phyloP scores from a whole-genome alignment of 2,113 vertebrate species.

The Emydura subglobosa region DNA sequence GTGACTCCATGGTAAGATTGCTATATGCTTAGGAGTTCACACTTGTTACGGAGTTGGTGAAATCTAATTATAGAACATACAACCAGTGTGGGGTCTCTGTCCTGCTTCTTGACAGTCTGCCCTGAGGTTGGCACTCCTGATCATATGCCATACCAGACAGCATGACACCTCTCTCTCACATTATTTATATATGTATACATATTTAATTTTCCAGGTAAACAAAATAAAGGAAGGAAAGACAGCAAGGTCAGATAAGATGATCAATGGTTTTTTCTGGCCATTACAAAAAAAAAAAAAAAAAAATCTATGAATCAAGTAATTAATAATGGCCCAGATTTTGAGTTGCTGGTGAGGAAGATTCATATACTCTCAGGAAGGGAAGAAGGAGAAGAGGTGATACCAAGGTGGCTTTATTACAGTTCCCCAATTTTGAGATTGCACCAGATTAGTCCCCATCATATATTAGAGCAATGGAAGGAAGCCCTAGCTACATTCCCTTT shows the following conservation, averaged over 20 bases:
- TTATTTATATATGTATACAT: not conserved
- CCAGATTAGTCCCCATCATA: not conserved
- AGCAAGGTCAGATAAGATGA: not conserved
- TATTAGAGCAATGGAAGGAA: not conserved
- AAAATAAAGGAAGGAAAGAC: not conserved
- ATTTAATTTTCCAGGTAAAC: not conserved
- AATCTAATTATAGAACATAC: no score
- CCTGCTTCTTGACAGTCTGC: no score
- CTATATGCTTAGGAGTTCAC: no score
- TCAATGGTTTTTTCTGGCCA: not conserved
- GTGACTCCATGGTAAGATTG: no score
- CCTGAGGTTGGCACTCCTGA: no score
- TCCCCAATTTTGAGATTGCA: not conserved
- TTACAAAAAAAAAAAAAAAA: no score
- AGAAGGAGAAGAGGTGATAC: not conserved
- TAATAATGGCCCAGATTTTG: not conserved
- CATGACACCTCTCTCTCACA: not conserved
- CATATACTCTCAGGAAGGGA: fast-evolving
- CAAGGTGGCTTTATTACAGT: not conserved
- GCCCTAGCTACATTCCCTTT: fast-evolving
- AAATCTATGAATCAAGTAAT: not conserved
- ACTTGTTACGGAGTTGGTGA: no score
- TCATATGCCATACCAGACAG: no score
- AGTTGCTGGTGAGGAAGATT: not conserved
- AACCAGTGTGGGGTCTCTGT: no score